These are phyloP conservation scores for Sclerurus mexicanus DNA, from an alignment of 2,113 vertebrate genomes.

Conservation along the genomic window DNA sequence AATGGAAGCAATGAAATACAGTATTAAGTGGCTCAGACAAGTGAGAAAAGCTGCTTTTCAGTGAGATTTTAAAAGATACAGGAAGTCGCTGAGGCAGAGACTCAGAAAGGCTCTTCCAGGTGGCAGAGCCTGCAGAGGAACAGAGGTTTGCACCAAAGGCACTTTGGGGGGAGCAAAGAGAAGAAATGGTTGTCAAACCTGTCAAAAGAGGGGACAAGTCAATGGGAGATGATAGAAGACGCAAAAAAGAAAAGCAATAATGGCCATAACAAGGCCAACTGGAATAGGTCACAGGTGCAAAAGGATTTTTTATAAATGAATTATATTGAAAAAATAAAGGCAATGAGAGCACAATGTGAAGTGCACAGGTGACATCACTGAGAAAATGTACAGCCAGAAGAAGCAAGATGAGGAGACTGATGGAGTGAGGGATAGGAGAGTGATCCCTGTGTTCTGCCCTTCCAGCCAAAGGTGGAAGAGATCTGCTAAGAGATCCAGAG, in stretches of 20 bases:
- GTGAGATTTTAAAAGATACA: conserved; percentile 32
- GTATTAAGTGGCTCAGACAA: conserved; percentile 15
- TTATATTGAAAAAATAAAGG: neutral
- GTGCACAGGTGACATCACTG: too few species aligned
- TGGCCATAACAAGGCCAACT: neutral
- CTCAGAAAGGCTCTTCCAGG: conserved; percentile 19
- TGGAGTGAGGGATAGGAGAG: neutral
- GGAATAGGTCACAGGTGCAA: neutral
- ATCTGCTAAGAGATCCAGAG: neutral
- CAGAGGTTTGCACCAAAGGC: neutral
- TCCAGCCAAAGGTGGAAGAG: neutral
- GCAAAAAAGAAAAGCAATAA: neutral
- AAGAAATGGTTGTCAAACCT: neutral
- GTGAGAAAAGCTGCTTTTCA: conserved; percentile 1
- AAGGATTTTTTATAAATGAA: neutral
- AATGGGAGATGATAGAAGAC: neutral
- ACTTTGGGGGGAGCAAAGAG: neutral
- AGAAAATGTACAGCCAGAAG: neutral
- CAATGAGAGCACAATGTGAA: neutral
- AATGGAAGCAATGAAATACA: conserved; percentile 9
- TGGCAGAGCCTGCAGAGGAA: conserved; percentile 5
- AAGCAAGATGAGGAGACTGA: neutral
- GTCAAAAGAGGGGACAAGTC: neutral
- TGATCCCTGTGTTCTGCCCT: neutral
- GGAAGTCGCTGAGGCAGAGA: conserved; percentile 18